A percentile compares a stretch with the other conserved stretches of the same genome.
These are phyloP conservation scores for Bubalus kerabau DNA, from an alignment of 2,113 vertebrate species.

Conservation along the genomic window DNA sequence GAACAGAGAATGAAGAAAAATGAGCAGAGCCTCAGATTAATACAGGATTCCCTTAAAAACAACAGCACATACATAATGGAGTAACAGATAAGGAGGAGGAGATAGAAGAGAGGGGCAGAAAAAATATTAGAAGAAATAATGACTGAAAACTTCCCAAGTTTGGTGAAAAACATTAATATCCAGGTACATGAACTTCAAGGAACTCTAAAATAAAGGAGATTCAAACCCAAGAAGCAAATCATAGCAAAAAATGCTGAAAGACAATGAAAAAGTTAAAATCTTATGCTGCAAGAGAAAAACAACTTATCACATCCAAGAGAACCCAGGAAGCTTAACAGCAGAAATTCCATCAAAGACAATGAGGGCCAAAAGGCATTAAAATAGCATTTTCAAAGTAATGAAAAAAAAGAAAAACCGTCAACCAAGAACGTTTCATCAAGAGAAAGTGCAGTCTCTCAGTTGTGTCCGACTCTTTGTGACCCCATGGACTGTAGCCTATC, in stretches of 20 bases:
- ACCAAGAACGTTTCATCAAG: neutral
- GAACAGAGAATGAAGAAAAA: neutral
- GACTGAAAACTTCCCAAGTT: neutral
- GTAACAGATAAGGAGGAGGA: neutral
- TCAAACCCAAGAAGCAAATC: neutral
- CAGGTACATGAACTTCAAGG: neutral
- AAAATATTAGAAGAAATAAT: neutral
- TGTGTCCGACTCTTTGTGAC: too few species aligned
- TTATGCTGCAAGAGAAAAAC: neutral
- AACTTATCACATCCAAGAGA: neutral
- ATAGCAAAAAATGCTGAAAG: constrained; percentile 18
- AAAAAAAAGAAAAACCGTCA: neutral
- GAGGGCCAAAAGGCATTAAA: neutral
- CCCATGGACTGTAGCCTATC: too few species aligned
- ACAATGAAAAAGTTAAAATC: neutral
- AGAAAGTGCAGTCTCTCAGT: neutral
- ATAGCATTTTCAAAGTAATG: neutral
- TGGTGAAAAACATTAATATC: neutral
- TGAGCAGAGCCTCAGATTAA: neutral
- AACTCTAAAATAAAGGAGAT: neutral
- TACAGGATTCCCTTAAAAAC: neutral
- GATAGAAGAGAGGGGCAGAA: neutral
- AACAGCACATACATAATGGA: neutral
- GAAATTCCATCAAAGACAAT: neutral
- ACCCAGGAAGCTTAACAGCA: neutral